Conservation (phyloP, 2,797 vertebrate species). For the Dendrocincla tyrannina region DNA sequence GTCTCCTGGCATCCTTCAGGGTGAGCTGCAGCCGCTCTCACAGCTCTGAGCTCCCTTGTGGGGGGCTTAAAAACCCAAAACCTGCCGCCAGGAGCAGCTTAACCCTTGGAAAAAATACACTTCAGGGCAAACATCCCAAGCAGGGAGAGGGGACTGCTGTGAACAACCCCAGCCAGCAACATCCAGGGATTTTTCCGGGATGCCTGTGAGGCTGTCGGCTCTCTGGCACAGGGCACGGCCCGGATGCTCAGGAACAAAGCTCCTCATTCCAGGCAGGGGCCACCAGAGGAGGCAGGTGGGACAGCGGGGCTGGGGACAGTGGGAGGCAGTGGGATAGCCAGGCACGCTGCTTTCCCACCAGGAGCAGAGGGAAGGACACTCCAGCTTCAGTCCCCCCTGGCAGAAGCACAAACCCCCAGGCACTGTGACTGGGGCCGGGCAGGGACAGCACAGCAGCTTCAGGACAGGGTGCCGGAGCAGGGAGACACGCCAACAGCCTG, state of each 20-base stretch:
- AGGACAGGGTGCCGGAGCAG: not conserved
- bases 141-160: accelerated
- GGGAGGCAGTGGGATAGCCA: accelerated
- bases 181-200: accelerated
- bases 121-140: accelerated
- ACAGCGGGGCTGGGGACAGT: not conserved
- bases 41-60: not conserved
- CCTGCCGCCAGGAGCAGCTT: not conserved
- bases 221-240: not conserved
- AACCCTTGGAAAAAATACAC: not conserved
- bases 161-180: not conserved
- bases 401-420: not conserved
- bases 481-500: not conserved
- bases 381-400: accelerated
- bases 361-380: not conserved
- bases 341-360: not conserved
- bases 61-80: not conserved
- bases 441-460: accelerated
- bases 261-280: not conserved
- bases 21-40: not conserved
- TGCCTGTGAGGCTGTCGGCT: not conserved
- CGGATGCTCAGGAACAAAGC: not conserved
- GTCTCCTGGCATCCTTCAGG: accelerated
- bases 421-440: accelerated
- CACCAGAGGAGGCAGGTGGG: not conserved